Evolutionary conservation across 2,113 vertebrate species (phyloP).

Genomic region (Riparia riparia): DNA sequence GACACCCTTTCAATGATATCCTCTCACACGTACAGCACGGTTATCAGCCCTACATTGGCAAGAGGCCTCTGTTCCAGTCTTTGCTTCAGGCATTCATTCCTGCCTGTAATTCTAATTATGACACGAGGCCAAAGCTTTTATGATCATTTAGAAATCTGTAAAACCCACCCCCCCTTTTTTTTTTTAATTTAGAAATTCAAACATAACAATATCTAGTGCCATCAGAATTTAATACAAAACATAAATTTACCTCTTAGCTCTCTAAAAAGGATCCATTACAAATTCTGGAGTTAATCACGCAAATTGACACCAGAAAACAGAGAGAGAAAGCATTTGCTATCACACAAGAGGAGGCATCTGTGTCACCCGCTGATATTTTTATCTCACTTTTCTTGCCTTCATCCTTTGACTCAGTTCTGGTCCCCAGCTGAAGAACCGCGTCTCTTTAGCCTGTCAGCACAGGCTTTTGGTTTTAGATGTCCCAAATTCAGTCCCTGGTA

Average conservation of each 20-base stretch:
- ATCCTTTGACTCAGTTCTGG: conserved; percentile 14
- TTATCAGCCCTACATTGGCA: not conserved
- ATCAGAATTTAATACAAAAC: not conserved
- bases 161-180: not conserved
- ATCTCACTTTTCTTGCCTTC: not conserved
- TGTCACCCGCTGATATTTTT: not conserved
- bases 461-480: not conserved
- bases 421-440: not conserved
- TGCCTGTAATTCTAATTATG: conserved; percentile 30
- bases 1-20: not conserved
- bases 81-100: not conserved
- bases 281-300: not conserved
- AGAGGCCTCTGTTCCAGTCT: not conserved
- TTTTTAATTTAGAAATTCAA: not conserved
- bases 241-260: conserved; percentile 1
- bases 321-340: not conserved
- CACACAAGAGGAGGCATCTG: conserved; percentile 9
- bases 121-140: not conserved
- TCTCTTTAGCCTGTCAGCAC: not conserved
- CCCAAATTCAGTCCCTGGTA: not conserved
- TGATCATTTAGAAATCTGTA: not conserved
- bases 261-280: not conserved
- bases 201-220: not conserved
- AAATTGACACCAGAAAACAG: not conserved
- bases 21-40: not conserved